phyloP scores from a whole-genome alignment of 2,113 vertebrate species.

The Hemiscyllium ocellatum region DNA sequence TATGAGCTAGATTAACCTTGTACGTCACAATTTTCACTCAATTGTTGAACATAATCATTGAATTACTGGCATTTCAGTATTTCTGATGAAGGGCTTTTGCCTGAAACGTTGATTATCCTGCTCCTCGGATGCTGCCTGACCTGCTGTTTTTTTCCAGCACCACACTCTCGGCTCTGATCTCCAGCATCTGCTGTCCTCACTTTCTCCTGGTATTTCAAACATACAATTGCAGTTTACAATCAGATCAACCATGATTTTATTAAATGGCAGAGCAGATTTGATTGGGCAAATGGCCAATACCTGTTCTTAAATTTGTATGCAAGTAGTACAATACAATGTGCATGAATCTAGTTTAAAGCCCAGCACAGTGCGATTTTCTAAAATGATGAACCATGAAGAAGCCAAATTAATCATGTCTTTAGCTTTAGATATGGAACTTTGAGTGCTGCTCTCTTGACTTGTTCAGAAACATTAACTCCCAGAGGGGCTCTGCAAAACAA shows the following conservation, averaged over 20 bases:
- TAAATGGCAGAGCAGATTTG: too few relatives aligned
- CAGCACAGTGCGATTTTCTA: background rate
- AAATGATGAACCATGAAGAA: background rate
- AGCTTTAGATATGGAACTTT: constrained; percentile 64
- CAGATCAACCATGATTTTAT: too few relatives aligned
- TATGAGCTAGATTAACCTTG: background rate
- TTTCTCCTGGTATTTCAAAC: background rate
- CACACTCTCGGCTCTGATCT: too few relatives aligned
- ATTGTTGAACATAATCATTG: background rate
- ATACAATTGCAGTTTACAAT: too few relatives aligned
- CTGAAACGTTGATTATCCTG: too few relatives aligned
- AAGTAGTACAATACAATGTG: background rate
- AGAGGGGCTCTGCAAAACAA: constrained; percentile 65
- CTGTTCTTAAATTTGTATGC: background rate
- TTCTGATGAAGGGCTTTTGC: background rate
- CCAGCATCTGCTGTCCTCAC: too few relatives aligned
- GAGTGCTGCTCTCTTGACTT: constrained; percentile 74
- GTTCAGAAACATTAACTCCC: constrained; percentile 74
- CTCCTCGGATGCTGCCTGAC: too few relatives aligned
- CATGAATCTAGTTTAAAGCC: background rate
- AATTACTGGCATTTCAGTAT: background rate
- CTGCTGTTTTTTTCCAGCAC: too few relatives aligned
- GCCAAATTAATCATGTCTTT: constrained; percentile 45
- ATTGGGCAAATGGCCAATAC: too few relatives aligned
- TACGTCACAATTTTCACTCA: background rate